A percentile compares a stretch with the other conserved stretches of the same genome.
Evolutionary conservation across 2,113 vertebrate species (phyloP).

Genomic region (Erinaceus europaeus): DNA sequence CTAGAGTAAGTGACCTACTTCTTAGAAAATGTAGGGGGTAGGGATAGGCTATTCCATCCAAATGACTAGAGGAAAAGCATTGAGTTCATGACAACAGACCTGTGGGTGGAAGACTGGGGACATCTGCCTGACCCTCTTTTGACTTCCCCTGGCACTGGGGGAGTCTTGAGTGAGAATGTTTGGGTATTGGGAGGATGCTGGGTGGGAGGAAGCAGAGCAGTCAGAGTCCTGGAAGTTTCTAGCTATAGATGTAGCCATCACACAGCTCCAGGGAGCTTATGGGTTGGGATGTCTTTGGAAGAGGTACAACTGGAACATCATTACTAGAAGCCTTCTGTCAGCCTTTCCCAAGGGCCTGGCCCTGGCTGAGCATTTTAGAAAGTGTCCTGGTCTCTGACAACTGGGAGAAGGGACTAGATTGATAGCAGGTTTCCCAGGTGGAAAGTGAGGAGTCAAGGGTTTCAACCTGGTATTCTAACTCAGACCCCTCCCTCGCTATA

Average conservation of each 20-base stretch:
- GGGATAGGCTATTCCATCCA: background rate
- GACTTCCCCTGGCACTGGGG: no score
- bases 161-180: no score
- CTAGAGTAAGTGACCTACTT: background rate
- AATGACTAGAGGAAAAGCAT: background rate
- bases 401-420: no score
- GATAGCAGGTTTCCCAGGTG: background rate
- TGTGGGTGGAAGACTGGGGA: background rate
- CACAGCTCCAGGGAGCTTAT: background rate
- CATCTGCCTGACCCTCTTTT: rapidly evolving
- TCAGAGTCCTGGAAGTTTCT: background rate
- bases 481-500: no score
- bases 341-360: background rate
- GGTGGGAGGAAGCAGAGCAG: no score
- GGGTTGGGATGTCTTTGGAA: background rate
- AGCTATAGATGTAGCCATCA: rapidly evolving
- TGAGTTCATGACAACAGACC: background rate
- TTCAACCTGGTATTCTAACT: no score
- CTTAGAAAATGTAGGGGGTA: background rate
- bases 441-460: background rate
- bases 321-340: background rate
- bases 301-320: background rate
- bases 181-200: no score
- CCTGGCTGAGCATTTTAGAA: background rate
- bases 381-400: no score